Conservation (phyloP, 1,140 invertebrate genomes). For the Pogonus chalceus region DNA sequence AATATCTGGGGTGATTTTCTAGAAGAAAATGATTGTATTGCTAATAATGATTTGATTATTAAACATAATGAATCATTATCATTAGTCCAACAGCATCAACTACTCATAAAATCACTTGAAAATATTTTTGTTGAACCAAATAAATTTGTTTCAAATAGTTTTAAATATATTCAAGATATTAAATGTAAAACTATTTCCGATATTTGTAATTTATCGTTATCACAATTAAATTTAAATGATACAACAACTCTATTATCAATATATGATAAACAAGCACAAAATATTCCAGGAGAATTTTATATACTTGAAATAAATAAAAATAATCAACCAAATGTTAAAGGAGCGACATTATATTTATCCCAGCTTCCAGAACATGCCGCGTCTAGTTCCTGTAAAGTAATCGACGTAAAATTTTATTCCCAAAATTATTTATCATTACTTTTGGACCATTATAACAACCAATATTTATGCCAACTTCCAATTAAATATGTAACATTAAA, state of each 20-base stretch:
- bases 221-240: slow-evolving; percentile 30
- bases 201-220: slow-evolving; percentile 28
- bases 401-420: slow-evolving; percentile 76
- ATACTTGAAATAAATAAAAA: slow-evolving; percentile 32
- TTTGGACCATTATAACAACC: slow-evolving; percentile 47
- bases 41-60: slow-evolving; percentile 59
- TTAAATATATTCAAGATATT: slow-evolving; percentile 20
- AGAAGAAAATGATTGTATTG: slow-evolving; percentile 57
- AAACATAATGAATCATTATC: slow-evolving; percentile 66
- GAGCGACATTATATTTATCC: slow-evolving; percentile 23
- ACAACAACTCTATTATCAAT: slow-evolving; percentile 35
- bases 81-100: slow-evolving; percentile 69
- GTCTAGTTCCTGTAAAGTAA: slow-evolving; percentile 36
- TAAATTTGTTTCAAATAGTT: slow-evolving; percentile 43
- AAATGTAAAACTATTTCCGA: neutral
- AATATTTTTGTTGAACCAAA: slow-evolving; percentile 61
- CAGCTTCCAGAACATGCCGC: slow-evolving; percentile 24
- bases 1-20: slow-evolving; percentile 75
- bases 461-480: slow-evolving; percentile 56
- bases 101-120: slow-evolving; percentile 55
- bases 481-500: slow-evolving; percentile 39
- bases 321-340: slow-evolving; percentile 17
- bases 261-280: slow-evolving; percentile 27
- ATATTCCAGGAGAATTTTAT: slow-evolving; percentile 30
- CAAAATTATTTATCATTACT: slow-evolving; percentile 65